A percentile compares a stretch with the other conserved stretches of the same genome.
phyloP scores from a whole-genome alignment of 2,888 invertebrate species.

The Trissolcus japonicus region DNA sequence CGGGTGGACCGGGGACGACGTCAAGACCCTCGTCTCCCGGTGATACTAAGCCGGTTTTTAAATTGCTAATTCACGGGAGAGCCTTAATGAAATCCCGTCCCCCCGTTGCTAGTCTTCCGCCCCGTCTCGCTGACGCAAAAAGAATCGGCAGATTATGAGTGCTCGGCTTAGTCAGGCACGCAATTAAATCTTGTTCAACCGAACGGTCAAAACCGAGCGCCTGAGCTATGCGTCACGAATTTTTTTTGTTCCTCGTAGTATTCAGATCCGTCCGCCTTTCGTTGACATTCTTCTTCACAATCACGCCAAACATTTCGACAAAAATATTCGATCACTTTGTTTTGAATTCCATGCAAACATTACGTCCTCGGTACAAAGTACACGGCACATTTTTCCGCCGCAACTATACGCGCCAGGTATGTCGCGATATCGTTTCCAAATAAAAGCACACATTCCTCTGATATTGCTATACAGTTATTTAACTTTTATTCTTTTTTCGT shows the following conservation, averaged over 20 bases:
- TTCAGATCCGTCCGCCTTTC: conserved; percentile 18
- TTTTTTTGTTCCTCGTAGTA: conserved; percentile 10
- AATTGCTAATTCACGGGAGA: conserved; percentile 65
- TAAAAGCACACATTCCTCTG: conserved; percentile 11
- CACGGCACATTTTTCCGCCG: conserved; percentile 15
- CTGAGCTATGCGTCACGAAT: conserved; percentile 20
- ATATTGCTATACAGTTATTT: conserved; percentile 4
- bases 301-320: conserved; percentile 18
- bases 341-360: conserved; percentile 25
- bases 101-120: conserved; percentile 52
- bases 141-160: conserved; percentile 62
- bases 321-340: conserved; percentile 22
- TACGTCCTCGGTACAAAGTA: conserved; percentile 7
- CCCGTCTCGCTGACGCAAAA: conserved; percentile 52
- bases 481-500: background rate
- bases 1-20: conserved; percentile 44
- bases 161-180: conserved; percentile 55
- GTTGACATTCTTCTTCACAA: conserved; percentile 18
- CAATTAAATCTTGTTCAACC: conserved; percentile 61
- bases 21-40: conserved; percentile 40
- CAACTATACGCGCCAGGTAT: conserved; percentile 20
- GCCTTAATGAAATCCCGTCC: conserved; percentile 63
- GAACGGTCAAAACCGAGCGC: conserved; percentile 57
- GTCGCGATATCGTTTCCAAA: conserved; percentile 21
- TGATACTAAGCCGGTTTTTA: conserved; percentile 65